phyloP scores from a whole-genome alignment of 2,888 invertebrate species.

The Cheilosia urbana region DNA sequence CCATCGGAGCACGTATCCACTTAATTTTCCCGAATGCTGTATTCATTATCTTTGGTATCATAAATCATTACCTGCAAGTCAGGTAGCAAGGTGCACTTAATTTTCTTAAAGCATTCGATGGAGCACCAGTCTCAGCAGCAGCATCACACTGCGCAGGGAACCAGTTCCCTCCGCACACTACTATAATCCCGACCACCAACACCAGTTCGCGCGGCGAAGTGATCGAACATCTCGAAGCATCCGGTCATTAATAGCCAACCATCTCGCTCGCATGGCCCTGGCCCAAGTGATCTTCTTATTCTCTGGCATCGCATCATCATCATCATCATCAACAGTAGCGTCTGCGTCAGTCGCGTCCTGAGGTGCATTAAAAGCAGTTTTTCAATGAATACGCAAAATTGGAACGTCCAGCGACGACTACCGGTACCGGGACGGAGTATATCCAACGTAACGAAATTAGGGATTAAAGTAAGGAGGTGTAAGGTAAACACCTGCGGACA shows the following conservation, averaged over 20 bases:
- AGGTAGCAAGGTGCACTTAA: slow-evolving; percentile 79
- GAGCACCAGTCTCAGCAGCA: slow-evolving; percentile 40
- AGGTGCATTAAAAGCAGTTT: slow-evolving; percentile 50
- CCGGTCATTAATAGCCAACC: slow-evolving; percentile 74
- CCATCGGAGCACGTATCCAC: slow-evolving; percentile 75
- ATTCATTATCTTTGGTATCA: slow-evolving; percentile 78
- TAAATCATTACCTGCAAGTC: slow-evolving; percentile 79
- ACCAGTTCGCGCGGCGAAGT: slow-evolving; percentile 21
- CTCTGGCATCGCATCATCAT: slow-evolving; percentile 43
- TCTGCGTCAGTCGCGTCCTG: slow-evolving; percentile 57
- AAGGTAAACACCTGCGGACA: slow-evolving; percentile 76
- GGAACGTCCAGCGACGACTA: slow-evolving; percentile 6
- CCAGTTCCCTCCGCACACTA: slow-evolving; percentile 59
- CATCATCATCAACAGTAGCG: slow-evolving; percentile 56
- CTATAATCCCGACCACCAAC: slow-evolving; percentile 44
- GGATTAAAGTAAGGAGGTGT: slow-evolving; percentile 68
- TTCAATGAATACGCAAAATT: slow-evolving; percentile 74
- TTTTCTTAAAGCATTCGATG: slow-evolving; percentile 75
- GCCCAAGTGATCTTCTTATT: slow-evolving; percentile 55
- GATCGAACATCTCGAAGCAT: slow-evolving; percentile 73
- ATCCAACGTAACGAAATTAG: slow-evolving; percentile 45
- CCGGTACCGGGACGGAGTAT: slow-evolving; percentile 25
- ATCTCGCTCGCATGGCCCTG: slow-evolving; percentile 22
- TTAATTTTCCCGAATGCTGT: slow-evolving; percentile 77
- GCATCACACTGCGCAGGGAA: slow-evolving; percentile 55